Evolutionary conservation across 1,140 invertebrate species (phyloP).

Genomic region (Solenopsis fugax): DNA sequence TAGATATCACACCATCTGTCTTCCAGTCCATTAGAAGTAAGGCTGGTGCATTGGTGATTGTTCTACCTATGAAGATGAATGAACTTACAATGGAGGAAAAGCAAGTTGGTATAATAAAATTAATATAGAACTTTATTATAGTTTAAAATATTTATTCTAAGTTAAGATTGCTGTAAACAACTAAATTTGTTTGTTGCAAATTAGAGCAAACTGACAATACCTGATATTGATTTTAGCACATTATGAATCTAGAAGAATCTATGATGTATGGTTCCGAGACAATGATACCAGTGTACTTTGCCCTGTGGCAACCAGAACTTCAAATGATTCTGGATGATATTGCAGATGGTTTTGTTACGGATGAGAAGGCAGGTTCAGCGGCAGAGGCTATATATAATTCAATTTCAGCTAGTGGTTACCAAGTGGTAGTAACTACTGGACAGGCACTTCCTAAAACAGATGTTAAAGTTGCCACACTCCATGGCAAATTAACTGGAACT

Average conservation of each 20-base stretch:
- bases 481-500: constrained; percentile 94
- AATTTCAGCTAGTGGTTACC: constrained; percentile 97
- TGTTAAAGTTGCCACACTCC: constrained; percentile 93
- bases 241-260: constrained; percentile 93
- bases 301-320: constrained; percentile 91
- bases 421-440: constrained; percentile 92
- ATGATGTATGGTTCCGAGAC: constrained; percentile 93
- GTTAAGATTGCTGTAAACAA: constrained; percentile 15
- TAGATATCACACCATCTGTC: constrained; percentile 92
- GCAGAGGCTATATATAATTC: constrained; percentile 93
- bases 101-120: constrained; percentile 87
- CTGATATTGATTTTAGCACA: constrained; percentile 87
- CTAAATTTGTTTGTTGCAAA: constrained; percentile 53
- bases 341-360: constrained; percentile 87
- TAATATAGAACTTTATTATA: background rate
- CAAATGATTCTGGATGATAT: constrained; percentile 93
- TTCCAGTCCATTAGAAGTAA: constrained; percentile 93
- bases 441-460: constrained; percentile 91
- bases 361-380: constrained; percentile 89
- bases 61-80: constrained; percentile 93
- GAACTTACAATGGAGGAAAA: constrained; percentile 89
- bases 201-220: constrained; percentile 54
- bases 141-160: constrained; percentile 5
- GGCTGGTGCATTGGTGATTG: constrained; percentile 94
- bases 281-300: constrained; percentile 96